These are phyloP conservation scores for Neria commutata DNA, from an alignment of 2,888 invertebrate genomes.

Conservation along the genomic window DNA sequence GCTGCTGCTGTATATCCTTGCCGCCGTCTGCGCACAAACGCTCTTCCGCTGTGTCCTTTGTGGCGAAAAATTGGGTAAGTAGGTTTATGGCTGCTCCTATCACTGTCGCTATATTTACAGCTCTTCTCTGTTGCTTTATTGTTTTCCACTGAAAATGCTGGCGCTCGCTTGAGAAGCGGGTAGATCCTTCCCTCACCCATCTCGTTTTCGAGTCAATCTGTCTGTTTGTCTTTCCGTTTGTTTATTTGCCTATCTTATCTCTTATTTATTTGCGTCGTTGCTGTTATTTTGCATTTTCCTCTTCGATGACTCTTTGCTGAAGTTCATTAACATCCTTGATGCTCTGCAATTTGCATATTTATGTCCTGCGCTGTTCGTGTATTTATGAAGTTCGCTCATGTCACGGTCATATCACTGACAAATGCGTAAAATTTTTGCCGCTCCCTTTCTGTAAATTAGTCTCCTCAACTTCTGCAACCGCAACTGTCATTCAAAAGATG, in stretches of 20 bases:
- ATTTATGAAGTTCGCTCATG: too few species aligned
- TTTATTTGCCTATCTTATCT: constrained; percentile 34
- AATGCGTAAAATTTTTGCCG: constrained; percentile 43
- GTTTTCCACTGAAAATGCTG: constrained; percentile 22
- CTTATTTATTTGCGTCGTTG: constrained; percentile 38
- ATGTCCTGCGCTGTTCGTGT: too few species aligned
- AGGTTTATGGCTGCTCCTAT: constrained; percentile 32
- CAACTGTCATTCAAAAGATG: too few species aligned
- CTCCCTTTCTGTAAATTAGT: too few species aligned
- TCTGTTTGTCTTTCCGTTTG: constrained; percentile 16
- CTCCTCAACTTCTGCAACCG: too few species aligned
- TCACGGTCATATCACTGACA: constrained; percentile 43
- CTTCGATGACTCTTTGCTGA: constrained; percentile 32
- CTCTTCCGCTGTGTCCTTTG: constrained; percentile 42
- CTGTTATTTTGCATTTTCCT: constrained; percentile 46
- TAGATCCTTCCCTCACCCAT: background rate
- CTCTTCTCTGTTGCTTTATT: constrained; percentile 38
- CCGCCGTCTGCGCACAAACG: constrained; percentile 41
- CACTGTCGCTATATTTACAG: constrained; percentile 35
- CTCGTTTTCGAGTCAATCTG: constrained; percentile 18
- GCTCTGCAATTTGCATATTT: background rate
- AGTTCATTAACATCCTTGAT: constrained; percentile 35
- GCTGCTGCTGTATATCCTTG: constrained; percentile 22
- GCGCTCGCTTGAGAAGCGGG: too few species aligned
- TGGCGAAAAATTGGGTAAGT: constrained; percentile 56